These are phyloP conservation scores for Eucidaris tribuloides DNA, from an alignment of 35 echinoderm and acorn worm genomes.

Conservation along the genomic window DNA sequence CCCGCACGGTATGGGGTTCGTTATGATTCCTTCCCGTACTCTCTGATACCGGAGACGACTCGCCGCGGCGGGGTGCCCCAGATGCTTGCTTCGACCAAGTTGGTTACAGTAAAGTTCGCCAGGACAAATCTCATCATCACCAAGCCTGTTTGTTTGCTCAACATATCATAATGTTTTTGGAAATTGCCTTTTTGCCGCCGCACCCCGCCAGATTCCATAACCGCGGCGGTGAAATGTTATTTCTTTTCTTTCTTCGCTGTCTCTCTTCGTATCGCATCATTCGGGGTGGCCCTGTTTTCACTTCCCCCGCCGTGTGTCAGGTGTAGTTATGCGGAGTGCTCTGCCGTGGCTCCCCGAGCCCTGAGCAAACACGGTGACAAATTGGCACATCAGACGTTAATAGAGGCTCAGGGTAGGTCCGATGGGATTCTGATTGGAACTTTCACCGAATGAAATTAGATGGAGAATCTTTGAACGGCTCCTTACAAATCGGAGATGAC, in stretches of 20 bases:
- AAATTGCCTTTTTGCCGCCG: background rate
- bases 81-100: background rate
- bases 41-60: background rate
- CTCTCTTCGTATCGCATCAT: too few species aligned
- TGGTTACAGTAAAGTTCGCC: constrained; percentile 22
- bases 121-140: constrained; percentile 10
- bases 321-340: background rate
- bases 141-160: constrained; percentile 32
- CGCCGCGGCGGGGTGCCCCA: background rate
- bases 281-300: constrained; percentile 26
- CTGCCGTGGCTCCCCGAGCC: background rate
- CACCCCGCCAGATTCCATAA: background rate
- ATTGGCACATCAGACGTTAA: background rate
- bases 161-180: constrained; percentile 23
- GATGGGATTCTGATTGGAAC: background rate
- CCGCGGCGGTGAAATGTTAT: constrained; percentile 10
- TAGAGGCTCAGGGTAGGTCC: background rate
- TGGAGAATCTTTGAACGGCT: too few species aligned
- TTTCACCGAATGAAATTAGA: too few species aligned
- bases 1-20: background rate
- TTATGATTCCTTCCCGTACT: background rate
- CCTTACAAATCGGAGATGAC: too few species aligned
- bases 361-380: constrained; percentile 29
- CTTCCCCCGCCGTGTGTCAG: background rate
- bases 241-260: background rate